Base-by-base conservation (phyloP, 2,797 vertebrate species). In the Gymnothorax reevesii region DNA sequence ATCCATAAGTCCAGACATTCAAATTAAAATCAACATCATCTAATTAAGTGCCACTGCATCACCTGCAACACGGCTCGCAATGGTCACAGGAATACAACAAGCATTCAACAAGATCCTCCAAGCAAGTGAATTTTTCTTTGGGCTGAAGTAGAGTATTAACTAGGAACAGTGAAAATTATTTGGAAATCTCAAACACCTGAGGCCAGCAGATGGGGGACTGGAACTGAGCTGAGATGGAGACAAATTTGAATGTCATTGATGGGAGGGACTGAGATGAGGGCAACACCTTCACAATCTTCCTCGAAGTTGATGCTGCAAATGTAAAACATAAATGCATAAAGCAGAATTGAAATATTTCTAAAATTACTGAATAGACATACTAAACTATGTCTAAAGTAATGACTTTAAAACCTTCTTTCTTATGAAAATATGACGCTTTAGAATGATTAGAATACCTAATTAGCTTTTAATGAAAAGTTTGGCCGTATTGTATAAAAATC, bases 321-420 rank as follows among this genome's bases (percentile, higher is more conserved):
- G 25, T 42, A 75, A 75, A 75, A 33, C 60, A 69, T n/a, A 69
- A 69, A 69, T 69, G 64, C 64, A 69, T 69, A n/a, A 69, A 64
- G 62, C 62, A 17, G 22, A 64, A 64, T 64, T n/a, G 22, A 17
- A 64, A 69, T 69, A 25, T 69, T 69, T 69, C 22, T 69, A 22
- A 69, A 69, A n/a, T n/a, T 69, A 69, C 8, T n/a, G 2, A 42
- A 42, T 42, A 42, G 33, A 42, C 33, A 42, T 42, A 42, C 33
- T 69, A n/a, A n/a, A 1, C 64, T 25, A n/a, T 8, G 22, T 25
- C 4, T 62, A 62, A 22, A 62, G 20, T 15, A 62, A 62, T 62
- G 2, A 62, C 4, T 62, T 1, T 17, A 42, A 62, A 62, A 4
- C 12, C 20, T 62, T 62, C n/a, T n/a, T 62, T 62, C 10, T 20